Percentiles rank a stretch among this genome's conserved stretches.
Evolutionary conservation across 2,888 invertebrate genomes (phyloP).

Genomic region (Xylocampa areola): DNA sequence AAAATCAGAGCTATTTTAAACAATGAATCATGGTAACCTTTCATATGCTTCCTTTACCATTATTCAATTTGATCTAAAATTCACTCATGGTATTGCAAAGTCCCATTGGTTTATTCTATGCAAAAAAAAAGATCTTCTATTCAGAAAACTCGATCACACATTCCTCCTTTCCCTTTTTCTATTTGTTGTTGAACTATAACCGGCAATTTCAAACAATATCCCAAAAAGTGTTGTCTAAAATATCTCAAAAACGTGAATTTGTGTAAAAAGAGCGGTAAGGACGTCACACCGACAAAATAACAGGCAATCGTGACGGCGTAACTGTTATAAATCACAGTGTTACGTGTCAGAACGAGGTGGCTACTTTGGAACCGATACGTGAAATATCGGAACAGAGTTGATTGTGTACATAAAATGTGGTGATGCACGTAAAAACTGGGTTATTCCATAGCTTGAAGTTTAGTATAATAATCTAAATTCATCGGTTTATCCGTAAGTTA

Average conservation of each 20-base stretch:
- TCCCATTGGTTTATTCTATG: no score
- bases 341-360: conserved; percentile 16
- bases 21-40: no score
- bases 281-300: conserved; percentile 39
- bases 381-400: conserved; percentile 33
- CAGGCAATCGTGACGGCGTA: conserved; percentile 33
- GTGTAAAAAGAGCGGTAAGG: conserved; percentile 8
- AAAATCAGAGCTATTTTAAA: no score
- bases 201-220: background rate
- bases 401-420: conserved; percentile 22
- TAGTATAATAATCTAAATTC: no score
- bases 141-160: no score
- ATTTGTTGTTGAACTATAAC: background rate
- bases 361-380: conserved; percentile 22
- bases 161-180: no score
- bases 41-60: no score
- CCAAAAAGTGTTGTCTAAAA: background rate
- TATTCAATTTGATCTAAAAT: no score
- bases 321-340: conserved; percentile 50
- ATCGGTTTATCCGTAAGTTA: no score
- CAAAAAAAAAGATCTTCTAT: no score
- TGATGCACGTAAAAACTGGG: conserved; percentile 1
- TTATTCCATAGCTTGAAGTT: background rate
- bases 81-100: no score
- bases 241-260: background rate